Base-by-base conservation (phyloP, 1,140 invertebrate genomes). In the Zaprionus inermis region DNA sequence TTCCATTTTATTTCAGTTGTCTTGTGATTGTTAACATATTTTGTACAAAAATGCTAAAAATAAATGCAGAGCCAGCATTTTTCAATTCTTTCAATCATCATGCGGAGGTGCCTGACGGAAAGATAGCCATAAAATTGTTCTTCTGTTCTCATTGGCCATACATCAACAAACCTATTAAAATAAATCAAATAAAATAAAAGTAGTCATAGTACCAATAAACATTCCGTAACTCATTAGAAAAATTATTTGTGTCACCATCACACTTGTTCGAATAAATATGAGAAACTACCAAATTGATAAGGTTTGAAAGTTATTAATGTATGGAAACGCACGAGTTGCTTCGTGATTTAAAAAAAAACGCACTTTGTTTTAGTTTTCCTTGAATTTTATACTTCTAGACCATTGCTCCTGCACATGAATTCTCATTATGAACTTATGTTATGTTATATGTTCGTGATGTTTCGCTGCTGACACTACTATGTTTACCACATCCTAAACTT, bases 11-110 rank as follows among this genome's bases (percentile, higher is more conserved):
- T 82, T 81, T 12, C 63, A 92, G 92, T 68, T 98, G 98, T 92
- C 94, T 99, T 52, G 93, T 96, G 51, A 98, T 99, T 85, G 97
- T 99, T 63, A 98, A 98, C 92, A 94, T 95, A 75, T 95, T 99
- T 65, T 99, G 98, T 89, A 95, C 95, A 72, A 97, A 97, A 92
- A 99, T 99, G 99, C 94, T 99, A 57, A 95, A 97, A 79, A 99
- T 99, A 90, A 99, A 99, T 94, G 97, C 98, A 72, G 98, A 99
- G 92, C 98, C 98, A 5, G 96, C 96, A 58, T 99, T 98, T 94
- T 99, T 99, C 93, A 93, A 59, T 92, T 92, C n/a, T n/a, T n/a
- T 81, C 91, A 71, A 92, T 71, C 76, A 14, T 65, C 81, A 3
- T 91, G 85, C 57, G 90, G 90, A 65, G 88, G 85, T 54, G 91